Evolutionary conservation across 2,888 invertebrate species (phyloP).

Genomic region (Mongoloraphidia duomilia): DNA sequence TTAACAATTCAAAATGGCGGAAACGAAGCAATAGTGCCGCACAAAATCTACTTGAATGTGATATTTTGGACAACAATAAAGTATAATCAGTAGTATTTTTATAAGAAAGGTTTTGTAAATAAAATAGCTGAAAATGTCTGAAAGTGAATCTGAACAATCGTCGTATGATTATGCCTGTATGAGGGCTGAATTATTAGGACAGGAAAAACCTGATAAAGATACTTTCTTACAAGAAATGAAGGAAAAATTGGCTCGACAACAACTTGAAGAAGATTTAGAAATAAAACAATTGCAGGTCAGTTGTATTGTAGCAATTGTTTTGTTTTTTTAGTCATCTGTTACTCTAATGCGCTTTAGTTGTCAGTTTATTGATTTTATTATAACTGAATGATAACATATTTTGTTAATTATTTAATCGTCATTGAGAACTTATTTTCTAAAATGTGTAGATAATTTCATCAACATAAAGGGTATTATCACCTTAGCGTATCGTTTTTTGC

Average conservation of each 20-base stretch:
- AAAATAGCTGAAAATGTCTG: too few relatives aligned
- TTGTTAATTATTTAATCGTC: too few relatives aligned
- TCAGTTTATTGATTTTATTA: too few relatives aligned
- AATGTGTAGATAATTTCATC: too few relatives aligned
- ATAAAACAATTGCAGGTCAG: slow-evolving; percentile 33
- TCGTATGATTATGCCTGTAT: slow-evolving; percentile 65
- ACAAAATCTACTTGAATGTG: slow-evolving; percentile 1
- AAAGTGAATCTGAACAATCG: slow-evolving; percentile 15
- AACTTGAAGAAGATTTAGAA: slow-evolving; percentile 38
- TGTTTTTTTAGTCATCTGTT: neutral
- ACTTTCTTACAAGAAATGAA: slow-evolving; percentile 46
- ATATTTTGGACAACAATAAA: slow-evolving; percentile 5
- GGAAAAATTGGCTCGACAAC: slow-evolving; percentile 23
- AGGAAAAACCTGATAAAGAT: slow-evolving; percentile 50
- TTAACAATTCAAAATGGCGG: slow-evolving; percentile 4
- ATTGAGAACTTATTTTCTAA: too few relatives aligned
- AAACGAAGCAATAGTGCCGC: slow-evolving; percentile 1
- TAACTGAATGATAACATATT: too few relatives aligned
- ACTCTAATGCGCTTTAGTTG: neutral
- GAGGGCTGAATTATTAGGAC: slow-evolving; percentile 61
- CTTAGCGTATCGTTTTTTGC: too few relatives aligned
- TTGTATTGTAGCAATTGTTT: neutral
- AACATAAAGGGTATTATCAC: too few relatives aligned
- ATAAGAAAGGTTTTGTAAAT: too few relatives aligned
- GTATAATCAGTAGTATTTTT: too few relatives aligned